Base-by-base conservation (phyloP, 2,113 vertebrate genomes). In the Pitta sordida region DNA sequence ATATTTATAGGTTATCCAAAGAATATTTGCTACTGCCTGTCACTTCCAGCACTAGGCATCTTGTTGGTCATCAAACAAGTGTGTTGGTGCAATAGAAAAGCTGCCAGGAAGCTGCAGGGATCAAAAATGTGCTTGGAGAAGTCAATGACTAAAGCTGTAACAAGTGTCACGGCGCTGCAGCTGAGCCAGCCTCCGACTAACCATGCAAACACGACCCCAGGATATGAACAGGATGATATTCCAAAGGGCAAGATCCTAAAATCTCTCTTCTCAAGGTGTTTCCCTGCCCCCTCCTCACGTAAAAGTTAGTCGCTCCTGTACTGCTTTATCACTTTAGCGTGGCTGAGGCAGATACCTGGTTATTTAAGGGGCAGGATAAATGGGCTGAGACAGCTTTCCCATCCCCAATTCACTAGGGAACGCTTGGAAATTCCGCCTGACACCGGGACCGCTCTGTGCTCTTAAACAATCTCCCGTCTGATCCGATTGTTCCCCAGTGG, bases 401-500 rank as follows among this genome's bases (percentile, higher is more conserved):
- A 97, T 96, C 96, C 97, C 96, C 97, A 98, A 97, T 97, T 96
- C 98, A 98, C 98, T 97, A 98, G 97, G 98, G 98, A 98, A 96
- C 29, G 58, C 95, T 98, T 96, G 97, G 97, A 97, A 98, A 98
- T 98, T 98, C 97, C 97, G 98, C 98, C 98, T 98, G 98, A 98
- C 98, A 98, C 37, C n/a, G 83, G 97, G 96, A 97, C 95, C 32
- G 96, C 80, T 88, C 97, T 96, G 97, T 97, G 98, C 98, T 98
- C 98, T 98, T 98, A 98, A 98, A 98, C 97, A 98, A 98, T 98
- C 97, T 98, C 97, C 97, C 94, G 97, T 98, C 97, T 98, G 98
- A 98, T 98, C 98, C 98, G 98, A 98, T 98, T 99, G 98, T 98
- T 97, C 97, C 97, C 98, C 97, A 97, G 98, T 97, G 98, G 98